Evolutionary conservation across 92 coral and sea anemone genomes (phyloP).

Genomic region (Nematostella vectensis): DNA sequence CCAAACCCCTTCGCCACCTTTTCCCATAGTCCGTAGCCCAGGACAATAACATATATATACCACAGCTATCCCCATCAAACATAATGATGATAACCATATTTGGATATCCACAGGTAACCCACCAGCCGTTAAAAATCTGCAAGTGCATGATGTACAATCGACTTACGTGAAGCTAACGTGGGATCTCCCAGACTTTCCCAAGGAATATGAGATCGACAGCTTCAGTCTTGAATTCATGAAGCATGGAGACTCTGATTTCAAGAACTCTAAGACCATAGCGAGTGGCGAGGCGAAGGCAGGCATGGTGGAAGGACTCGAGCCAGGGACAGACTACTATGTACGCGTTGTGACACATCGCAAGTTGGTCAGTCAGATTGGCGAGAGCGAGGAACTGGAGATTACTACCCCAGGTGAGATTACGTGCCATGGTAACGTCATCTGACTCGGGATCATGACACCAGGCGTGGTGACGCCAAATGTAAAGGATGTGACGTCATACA

Average conservation of each 20-base stretch:
- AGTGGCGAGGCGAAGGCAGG: constrained; percentile 9
- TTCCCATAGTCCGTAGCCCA: too few species aligned
- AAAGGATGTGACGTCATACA: too few species aligned
- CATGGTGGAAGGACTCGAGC: constrained; percentile 14
- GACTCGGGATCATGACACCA: too few species aligned
- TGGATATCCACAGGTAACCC: constrained; percentile 17
- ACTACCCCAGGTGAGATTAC: constrained; percentile 17
- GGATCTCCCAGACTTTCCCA: constrained; percentile 19
- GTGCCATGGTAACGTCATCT: too few species aligned
- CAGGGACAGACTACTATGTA: constrained; percentile 17
- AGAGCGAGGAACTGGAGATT: constrained; percentile 3
- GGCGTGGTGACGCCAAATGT: too few species aligned
- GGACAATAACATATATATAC: too few species aligned
- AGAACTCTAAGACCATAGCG: constrained; percentile 3
- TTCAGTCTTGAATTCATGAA: constrained; percentile 28
- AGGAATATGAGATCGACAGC: constrained; percentile 28
- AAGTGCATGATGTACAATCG: constrained; percentile 4
- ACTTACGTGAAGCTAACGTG: constrained; percentile 10
- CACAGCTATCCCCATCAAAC: neutral
- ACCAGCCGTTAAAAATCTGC: constrained; percentile 30
- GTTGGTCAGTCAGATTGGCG: neutral
- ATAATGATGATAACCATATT: too few species aligned
- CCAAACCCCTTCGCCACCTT: too few species aligned
- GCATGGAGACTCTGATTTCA: constrained; percentile 8
- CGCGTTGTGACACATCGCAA: constrained; percentile 33